Percentiles rank a stretch among this genome's conserved stretches.
Conservation (phyloP, 2,113 vertebrate genomes). For the Balaeniceps rex region DNA sequence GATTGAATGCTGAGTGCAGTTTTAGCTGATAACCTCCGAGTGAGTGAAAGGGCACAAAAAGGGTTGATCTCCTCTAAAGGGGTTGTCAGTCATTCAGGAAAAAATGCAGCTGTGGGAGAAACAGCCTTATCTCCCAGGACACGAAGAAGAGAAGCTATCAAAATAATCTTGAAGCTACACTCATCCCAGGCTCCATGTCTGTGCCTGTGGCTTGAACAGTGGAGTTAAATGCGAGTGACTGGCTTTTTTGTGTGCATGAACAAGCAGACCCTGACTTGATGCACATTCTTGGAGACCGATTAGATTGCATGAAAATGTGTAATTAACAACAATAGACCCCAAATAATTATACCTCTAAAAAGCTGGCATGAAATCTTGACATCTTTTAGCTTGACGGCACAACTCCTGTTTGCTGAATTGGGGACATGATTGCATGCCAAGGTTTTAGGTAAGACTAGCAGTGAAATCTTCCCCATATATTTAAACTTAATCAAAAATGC, state of each 20-base stretch:
- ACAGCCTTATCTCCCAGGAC: conserved; percentile 62
- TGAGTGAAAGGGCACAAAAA: conserved; percentile 59
- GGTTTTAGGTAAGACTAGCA: background rate
- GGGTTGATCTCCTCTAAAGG: conserved; percentile 56
- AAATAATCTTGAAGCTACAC: conserved; percentile 51
- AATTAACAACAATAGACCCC: background rate
- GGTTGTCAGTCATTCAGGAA: conserved; percentile 56
- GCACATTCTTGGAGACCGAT: conserved; percentile 1
- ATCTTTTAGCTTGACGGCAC: background rate
- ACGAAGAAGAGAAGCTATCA: conserved; percentile 49
- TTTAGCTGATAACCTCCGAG: conserved; percentile 65
- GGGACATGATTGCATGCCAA: background rate
- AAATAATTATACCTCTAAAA: background rate
- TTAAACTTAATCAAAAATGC: background rate
- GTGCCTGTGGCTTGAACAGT: conserved; percentile 31
- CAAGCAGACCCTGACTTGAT: background rate
- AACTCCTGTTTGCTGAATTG: background rate
- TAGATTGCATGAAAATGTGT: background rate
- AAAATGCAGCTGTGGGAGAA: conserved; percentile 53
- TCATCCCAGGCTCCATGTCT: background rate
- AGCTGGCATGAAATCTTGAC: background rate
- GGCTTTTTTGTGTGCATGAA: background rate
- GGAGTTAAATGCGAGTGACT: background rate
- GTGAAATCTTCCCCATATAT: background rate
- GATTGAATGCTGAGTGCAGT: conserved; percentile 63